Evolutionary conservation across 1,140 invertebrate species (phyloP).

Genomic region (Drosophila virilis): DNA sequence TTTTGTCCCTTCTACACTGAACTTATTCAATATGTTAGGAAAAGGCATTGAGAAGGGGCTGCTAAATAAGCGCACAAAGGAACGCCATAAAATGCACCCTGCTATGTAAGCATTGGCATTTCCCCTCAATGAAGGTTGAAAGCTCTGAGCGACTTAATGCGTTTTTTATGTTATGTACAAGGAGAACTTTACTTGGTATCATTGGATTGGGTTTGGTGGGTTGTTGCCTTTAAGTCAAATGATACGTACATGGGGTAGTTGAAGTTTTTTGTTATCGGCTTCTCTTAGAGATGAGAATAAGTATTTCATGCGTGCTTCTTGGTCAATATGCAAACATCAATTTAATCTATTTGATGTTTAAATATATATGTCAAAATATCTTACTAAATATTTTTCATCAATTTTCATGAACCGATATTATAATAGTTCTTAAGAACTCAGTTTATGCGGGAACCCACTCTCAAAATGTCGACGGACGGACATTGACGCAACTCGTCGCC

Average conservation of each 20-base stretch:
- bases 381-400: no score
- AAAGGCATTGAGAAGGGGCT: constrained; percentile 13
- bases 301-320: no score
- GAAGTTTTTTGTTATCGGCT: no score
- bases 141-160: constrained; percentile 60
- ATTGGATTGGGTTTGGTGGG: constrained; percentile 46
- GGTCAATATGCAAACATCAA: no score
- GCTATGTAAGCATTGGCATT: constrained; percentile 70
- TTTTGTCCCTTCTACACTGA: constrained; percentile 28
- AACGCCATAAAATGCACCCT: constrained; percentile 71
- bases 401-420: no score
- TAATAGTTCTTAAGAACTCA: no score
- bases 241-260: constrained; percentile 33
- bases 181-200: constrained; percentile 37
- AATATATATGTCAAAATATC: no score
- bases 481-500: no score
- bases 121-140: constrained; percentile 61
- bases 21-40: constrained; percentile 22
- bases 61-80: constrained; percentile 33
- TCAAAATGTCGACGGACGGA: no score
- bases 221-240: constrained; percentile 38
- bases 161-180: constrained; percentile 78
- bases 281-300: neutral
- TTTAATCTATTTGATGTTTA: no score
- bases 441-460: no score